Conservation (phyloP, 1,140 invertebrate genomes). For the Zaprionus camerounensis region DNA sequence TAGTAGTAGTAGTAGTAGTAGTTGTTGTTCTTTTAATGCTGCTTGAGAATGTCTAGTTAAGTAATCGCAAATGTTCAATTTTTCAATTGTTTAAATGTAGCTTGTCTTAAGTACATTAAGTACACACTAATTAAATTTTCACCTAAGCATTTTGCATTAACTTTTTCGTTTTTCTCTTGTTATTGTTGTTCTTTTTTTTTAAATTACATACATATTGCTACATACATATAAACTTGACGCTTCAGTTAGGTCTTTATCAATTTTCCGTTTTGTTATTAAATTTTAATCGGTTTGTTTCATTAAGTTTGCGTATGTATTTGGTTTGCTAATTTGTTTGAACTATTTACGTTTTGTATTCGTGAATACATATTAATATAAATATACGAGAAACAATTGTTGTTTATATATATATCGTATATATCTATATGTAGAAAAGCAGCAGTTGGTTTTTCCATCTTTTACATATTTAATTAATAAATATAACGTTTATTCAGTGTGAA, state of each 20-base stretch:
- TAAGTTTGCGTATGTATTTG: conserved; percentile 74
- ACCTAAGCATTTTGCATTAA: conserved; percentile 79
- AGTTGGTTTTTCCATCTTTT: conserved; percentile 56
- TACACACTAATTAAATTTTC: conserved; percentile 82
- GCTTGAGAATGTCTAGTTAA: conserved; percentile 70
- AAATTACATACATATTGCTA: conserved; percentile 78
- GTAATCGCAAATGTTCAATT: conserved; percentile 74
- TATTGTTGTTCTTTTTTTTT: conserved; percentile 54
- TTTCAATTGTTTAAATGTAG: conserved; percentile 51
- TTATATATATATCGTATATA: conserved; percentile 47
- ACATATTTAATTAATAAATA: conserved; percentile 79
- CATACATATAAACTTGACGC: conserved; percentile 76
- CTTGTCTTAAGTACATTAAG: conserved; percentile 78
- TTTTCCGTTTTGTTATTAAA: conserved; percentile 30
- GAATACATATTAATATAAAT: conserved; percentile 73
- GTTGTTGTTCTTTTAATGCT: conserved; percentile 39
- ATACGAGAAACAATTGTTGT: conserved; percentile 78
- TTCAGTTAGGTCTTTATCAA: conserved; percentile 51
- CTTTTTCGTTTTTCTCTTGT: conserved; percentile 43
- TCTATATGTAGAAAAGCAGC: conserved; percentile 76
- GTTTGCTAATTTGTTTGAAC: conserved; percentile 82
- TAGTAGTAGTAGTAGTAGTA: conserved; percentile 33
- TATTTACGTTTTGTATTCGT: conserved; percentile 71
- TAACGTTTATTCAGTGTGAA: conserved; percentile 81
- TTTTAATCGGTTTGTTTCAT: conserved; percentile 38